Evolutionary conservation across 2,797 vertebrate species (phyloP).

Genomic region (Calcarius lapponicus): DNA sequence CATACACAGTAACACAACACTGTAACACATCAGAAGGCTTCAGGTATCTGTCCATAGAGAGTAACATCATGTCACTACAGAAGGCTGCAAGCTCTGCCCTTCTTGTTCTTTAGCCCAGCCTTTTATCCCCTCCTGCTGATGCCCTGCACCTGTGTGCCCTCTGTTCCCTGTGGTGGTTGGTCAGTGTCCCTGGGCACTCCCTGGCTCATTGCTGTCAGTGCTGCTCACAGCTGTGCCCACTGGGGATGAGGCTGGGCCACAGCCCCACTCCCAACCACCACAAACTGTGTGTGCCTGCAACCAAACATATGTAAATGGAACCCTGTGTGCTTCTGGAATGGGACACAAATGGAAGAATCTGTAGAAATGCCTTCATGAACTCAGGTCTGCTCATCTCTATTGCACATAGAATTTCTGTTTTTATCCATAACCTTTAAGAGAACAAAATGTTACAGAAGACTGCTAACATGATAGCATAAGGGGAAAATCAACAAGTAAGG

Average conservation of each 20-base stretch:
- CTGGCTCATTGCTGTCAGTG: not conserved
- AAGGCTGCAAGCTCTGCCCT: not conserved
- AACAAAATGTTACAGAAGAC: conserved; percentile 67
- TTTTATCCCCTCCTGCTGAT: not conserved
- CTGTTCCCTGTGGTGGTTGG: not conserved
- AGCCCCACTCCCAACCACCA: not conserved
- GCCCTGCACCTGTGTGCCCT: not conserved
- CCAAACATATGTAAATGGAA: conserved; percentile 42
- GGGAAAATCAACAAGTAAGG: conserved; percentile 23
- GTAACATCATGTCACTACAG: not conserved
- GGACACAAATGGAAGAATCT: conserved; percentile 29
- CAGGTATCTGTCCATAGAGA: not conserved
- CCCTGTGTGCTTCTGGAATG: conserved; percentile 41
- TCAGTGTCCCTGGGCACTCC: not conserved
- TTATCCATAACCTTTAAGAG: conserved; percentile 58
- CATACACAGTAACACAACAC: not conserved
- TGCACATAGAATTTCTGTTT: conserved; percentile 55
- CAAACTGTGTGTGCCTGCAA: not conserved
- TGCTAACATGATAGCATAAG: conserved; percentile 5
- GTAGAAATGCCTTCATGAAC: conserved; percentile 15
- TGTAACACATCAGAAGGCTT: not conserved
- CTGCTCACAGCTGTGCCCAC: not conserved
- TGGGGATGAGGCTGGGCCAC: not conserved
- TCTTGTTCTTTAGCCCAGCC: not conserved
- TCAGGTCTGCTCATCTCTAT: conserved; percentile 49